phyloP scores from a whole-genome alignment of 2,888 invertebrate genomes.

The Orchesellides sinensis region DNA sequence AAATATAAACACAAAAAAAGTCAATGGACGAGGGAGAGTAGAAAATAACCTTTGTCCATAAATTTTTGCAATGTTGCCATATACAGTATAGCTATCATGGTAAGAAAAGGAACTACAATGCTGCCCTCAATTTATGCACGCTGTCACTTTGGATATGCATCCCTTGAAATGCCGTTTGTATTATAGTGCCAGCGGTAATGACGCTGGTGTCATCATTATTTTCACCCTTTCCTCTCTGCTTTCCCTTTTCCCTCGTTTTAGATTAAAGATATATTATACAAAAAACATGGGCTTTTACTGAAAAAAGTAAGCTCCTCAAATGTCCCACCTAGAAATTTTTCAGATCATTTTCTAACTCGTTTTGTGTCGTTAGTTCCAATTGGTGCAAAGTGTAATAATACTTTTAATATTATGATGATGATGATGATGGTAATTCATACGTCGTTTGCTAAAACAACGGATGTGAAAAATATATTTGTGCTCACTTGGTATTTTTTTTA shows the following conservation, averaged over 20 bases:
- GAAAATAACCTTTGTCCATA: background rate
- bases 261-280: too few species aligned
- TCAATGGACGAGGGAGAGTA: background rate
- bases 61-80: background rate
- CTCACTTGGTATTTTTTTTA: too few species aligned
- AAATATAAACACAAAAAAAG: too few species aligned
- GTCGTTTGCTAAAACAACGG: background rate
- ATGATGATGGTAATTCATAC: constrained; percentile 10
- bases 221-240: background rate
- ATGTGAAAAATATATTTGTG: background rate
- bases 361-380: constrained; percentile 10
- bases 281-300: background rate
- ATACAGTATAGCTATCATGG: too few species aligned
- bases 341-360: background rate
- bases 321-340: background rate
- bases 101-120: background rate
- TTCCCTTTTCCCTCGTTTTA: too few species aligned
- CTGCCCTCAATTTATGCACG: constrained; percentile 36
- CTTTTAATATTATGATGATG: background rate
- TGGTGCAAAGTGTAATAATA: background rate
- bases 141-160: constrained; percentile 36
- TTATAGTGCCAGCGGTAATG: constrained; percentile 55
- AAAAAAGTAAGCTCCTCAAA: background rate
- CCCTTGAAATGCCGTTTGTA: constrained; percentile 29
- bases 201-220: constrained; percentile 62